Conservation (phyloP, 2,113 vertebrate species). For the Eurystomus gularis region DNA sequence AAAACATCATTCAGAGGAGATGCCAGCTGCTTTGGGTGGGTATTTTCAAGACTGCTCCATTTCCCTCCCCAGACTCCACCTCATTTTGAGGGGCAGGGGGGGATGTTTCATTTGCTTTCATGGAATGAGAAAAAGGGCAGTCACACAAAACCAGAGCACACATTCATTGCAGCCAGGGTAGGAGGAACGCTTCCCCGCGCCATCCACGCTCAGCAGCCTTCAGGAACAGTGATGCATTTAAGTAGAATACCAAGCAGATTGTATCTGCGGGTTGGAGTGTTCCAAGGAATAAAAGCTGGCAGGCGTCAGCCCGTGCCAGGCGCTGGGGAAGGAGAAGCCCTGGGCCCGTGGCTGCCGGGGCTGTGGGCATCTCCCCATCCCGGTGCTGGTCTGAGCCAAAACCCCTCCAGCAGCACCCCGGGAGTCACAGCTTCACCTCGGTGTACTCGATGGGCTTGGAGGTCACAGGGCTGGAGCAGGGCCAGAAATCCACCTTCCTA, state of each 20-base stretch:
- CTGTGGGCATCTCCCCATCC: background rate
- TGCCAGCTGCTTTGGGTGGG: background rate
- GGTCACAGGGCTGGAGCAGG: background rate
- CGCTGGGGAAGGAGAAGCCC: background rate
- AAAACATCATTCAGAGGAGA: background rate
- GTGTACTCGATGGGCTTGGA: slow-evolving; percentile 44
- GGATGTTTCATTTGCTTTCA: background rate
- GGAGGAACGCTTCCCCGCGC: background rate
- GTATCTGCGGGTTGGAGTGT: background rate
- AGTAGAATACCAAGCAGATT: background rate
- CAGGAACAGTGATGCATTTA: background rate
- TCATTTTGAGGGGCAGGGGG: accelerated
- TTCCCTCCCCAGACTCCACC: background rate
- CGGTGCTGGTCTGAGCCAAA: accelerated
- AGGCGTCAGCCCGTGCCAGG: background rate
- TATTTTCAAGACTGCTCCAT: background rate
- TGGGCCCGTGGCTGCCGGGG: background rate
- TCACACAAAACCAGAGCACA: background rate
- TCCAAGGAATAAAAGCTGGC: background rate
- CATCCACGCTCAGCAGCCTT: background rate
- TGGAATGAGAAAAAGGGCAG: accelerated
- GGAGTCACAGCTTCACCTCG: slow-evolving; percentile 37
- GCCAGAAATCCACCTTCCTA: background rate
- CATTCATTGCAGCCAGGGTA: background rate
- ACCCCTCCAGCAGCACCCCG: background rate